phyloP scores from a whole-genome alignment of 2,797 vertebrate species.

The Caiman crocodilus region DNA sequence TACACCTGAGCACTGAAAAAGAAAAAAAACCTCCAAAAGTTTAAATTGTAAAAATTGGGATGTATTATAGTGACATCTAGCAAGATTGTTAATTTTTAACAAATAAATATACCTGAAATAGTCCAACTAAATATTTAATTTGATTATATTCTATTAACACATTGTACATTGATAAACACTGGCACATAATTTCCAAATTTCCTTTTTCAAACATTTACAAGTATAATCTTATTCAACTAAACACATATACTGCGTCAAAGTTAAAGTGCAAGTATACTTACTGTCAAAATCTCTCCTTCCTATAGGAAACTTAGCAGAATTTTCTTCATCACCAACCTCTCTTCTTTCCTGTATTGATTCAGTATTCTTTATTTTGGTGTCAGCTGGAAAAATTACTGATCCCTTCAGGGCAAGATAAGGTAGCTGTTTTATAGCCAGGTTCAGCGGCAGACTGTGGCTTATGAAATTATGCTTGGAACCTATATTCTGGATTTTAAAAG shows the following conservation, averaged over 20 bases:
- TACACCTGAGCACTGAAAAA: conserved; percentile 91
- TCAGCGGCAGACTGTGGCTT: conserved; percentile 73
- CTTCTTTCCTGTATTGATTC: conserved; percentile 84
- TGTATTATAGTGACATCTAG: background rate
- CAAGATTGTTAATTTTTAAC: background rate
- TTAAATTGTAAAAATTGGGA: background rate
- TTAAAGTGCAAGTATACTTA: conserved; percentile 77
- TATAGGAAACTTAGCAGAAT: conserved; percentile 82
- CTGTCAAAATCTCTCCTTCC: conserved; percentile 89
- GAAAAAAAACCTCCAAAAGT: background rate
- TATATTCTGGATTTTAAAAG: conserved; percentile 70
- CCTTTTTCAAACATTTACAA: background rate
- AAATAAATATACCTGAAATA: background rate
- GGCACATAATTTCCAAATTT: background rate
- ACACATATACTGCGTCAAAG: background rate
- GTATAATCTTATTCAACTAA: background rate
- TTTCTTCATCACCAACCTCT: conserved; percentile 83
- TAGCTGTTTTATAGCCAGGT: conserved; percentile 66
- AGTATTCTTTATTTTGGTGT: conserved; percentile 75
- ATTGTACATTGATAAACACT: background rate
- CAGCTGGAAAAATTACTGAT: conserved; percentile 74
- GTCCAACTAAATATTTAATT: background rate
- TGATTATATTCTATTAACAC: background rate
- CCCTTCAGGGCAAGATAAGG: conserved; percentile 81
- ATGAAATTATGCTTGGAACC: conserved; percentile 73